phyloP scores from a whole-genome alignment of 2,113 vertebrate genomes.

The Pipa parva region DNA sequence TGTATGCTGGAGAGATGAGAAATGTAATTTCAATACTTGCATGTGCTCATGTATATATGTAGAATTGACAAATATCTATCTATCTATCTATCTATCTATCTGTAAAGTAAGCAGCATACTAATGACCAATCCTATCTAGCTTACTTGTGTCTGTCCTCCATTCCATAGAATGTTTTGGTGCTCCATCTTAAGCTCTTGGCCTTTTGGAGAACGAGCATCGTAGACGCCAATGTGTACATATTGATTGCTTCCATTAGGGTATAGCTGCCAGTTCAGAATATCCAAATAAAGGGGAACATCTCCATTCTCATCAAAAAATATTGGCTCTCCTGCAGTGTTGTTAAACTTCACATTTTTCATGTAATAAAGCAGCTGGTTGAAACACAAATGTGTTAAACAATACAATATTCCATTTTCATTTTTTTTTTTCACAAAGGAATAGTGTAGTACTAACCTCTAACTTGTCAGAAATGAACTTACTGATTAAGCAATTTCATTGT shows the following conservation, averaged over 20 bases:
- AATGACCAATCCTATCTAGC: too few relatives aligned
- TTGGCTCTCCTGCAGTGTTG: constrained; percentile 5
- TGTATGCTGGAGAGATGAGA: too few relatives aligned
- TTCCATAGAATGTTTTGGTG: constrained; percentile 18
- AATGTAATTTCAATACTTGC: too few relatives aligned
- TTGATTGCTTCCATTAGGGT: constrained; percentile 18
- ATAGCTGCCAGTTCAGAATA: constrained; percentile 28
- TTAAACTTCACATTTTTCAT: constrained; percentile 9
- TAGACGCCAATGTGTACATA: constrained; percentile 14
- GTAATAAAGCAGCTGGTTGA: constrained; percentile 10
- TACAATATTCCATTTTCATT: too few relatives aligned
- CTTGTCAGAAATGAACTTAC: too few relatives aligned
- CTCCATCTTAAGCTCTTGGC: constrained; percentile 7
- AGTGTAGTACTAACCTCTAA: too few relatives aligned
- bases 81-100: too few relatives aligned
- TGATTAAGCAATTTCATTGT: too few relatives aligned
- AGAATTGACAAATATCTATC: too few relatives aligned
- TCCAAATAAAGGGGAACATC: constrained; percentile 17
- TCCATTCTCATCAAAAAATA: constrained; percentile 34
- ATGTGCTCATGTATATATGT: too few relatives aligned
- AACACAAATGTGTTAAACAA: neutral
- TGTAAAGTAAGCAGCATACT: too few relatives aligned
- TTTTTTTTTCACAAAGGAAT: too few relatives aligned
- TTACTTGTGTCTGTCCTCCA: neutral
- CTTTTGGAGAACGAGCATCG: constrained; percentile 2